A percentile compares a stretch with the other conserved stretches of the same genome.
Evolutionary conservation across 2,888 invertebrate species (phyloP).

Genomic region (Ecdyonurus torrentis): DNA sequence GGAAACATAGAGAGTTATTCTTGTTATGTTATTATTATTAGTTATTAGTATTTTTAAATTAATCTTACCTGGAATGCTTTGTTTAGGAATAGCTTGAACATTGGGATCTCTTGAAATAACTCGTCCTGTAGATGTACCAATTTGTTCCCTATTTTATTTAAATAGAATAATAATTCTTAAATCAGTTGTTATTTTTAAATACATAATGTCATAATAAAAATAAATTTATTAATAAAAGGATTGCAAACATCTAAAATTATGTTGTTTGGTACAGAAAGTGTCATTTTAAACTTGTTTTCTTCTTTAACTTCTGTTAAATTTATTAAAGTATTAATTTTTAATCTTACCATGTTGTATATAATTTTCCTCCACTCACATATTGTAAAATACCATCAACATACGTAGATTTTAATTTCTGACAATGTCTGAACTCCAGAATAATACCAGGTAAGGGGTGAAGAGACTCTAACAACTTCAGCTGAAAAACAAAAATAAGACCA

Average conservation of each 20-base stretch:
- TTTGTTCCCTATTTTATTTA: constrained; percentile 29
- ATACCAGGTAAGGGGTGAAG: constrained; percentile 29
- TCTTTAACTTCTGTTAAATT: background rate
- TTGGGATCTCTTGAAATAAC: constrained; percentile 32
- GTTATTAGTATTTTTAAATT: background rate
- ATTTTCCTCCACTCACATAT: constrained; percentile 25
- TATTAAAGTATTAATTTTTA: background rate
- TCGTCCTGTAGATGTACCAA: constrained; percentile 32
- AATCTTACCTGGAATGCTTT: constrained; percentile 21
- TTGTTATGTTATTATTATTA: background rate
- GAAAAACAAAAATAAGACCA: constrained; percentile 11
- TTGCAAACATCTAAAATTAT: no score
- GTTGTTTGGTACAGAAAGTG: no score
- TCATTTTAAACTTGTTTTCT: no score
- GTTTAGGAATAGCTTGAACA: constrained; percentile 33
- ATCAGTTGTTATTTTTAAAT: no score
- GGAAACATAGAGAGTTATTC: no score
- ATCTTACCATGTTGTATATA: constrained; percentile 29
- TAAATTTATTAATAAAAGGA: no score
- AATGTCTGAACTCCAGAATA: constrained; percentile 30
- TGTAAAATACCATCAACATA: constrained; percentile 29
- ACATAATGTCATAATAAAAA: no score
- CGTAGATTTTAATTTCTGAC: constrained; percentile 32
- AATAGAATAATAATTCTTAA: constrained; percentile 1
- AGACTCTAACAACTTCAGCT: constrained; percentile 27